Evolutionary conservation across 2,888 invertebrate genomes (phyloP).

Genomic region (Xestia ashworthii): DNA sequence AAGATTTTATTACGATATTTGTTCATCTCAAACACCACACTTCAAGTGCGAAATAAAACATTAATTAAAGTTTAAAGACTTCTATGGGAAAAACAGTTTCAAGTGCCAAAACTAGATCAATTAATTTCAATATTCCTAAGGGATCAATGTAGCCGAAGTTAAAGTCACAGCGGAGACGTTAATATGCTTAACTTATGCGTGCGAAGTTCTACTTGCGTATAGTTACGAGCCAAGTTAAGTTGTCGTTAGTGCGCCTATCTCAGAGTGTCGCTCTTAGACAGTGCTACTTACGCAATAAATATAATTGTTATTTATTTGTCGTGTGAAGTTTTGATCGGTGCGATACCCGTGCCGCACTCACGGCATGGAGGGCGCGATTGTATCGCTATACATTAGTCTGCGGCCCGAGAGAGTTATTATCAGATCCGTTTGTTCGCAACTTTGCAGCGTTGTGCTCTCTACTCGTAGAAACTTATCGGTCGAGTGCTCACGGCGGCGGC

Average conservation of each 20-base stretch:
- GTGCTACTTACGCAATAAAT: constrained; percentile 77
- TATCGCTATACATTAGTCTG: constrained; percentile 79
- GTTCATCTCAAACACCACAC: constrained; percentile 23
- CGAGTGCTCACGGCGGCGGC: constrained; percentile 70
- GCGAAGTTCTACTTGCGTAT: constrained; percentile 80
- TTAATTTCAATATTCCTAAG: constrained; percentile 79
- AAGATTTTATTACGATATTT: constrained; percentile 58
- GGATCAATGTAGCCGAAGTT: constrained; percentile 81
- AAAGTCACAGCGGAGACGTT: constrained; percentile 80
- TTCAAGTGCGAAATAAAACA: constrained; percentile 35
- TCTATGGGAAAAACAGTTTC: constrained; percentile 62
- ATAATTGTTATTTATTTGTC: constrained; percentile 81
- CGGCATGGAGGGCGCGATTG: constrained; percentile 73
- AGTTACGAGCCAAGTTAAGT: constrained; percentile 83
- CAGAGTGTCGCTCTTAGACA: constrained; percentile 75
- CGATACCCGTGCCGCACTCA: constrained; percentile 70
- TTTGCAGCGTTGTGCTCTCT: constrained; percentile 75
- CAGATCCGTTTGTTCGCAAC: constrained; percentile 81
- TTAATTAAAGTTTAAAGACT: constrained; percentile 64
- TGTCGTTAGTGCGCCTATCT: constrained; percentile 73
- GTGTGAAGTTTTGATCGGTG: constrained; percentile 74
- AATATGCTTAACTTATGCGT: constrained; percentile 85
- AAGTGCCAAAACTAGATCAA: constrained; percentile 75
- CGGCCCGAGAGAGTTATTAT: constrained; percentile 82
- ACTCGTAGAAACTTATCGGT: constrained; percentile 77